Base-by-base conservation (phyloP, 1,140 invertebrate genomes). In the Holcopasites calliopsidis region DNA sequence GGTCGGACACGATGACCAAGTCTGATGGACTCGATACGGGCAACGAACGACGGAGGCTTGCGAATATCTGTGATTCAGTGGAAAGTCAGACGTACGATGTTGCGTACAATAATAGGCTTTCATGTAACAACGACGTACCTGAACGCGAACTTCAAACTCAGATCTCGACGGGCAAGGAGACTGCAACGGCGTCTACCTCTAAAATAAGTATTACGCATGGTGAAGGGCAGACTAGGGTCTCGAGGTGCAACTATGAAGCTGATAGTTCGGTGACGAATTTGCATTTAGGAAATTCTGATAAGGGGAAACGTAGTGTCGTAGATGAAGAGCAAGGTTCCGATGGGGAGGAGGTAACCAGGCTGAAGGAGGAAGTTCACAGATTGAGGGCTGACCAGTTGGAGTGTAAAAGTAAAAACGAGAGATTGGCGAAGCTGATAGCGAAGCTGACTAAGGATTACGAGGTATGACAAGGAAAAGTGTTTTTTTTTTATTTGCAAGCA, bases 391-490 rank as follows among this genome's bases (percentile, higher is more conserved):
- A 87, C 61, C 71, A 65, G 44, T 18, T 54, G 0, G 66, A 85
- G 44, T 77, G 44, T 54, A 71, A 54, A 5, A n/a, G 11, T 21
- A 10, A 71, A 7, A 91, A 89, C 49, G 60, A 81, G 57, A 89
- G 77, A 77, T 80, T 90, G 55, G 66, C 65, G 21, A 66, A 71
- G 60, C 21, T 77, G 38, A 79, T 86, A 1, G 66, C 83, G 8
- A 84, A 86, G 23, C 69, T 91, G 33, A 86, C 66, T 11, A 81
- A 84, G 35, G 81, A 89, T 80, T 86, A 80, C 26, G 82, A 91
- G 77, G 90, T 91, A 55, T 3, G 6, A 35, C 47, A 16, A 75
- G 31, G 31, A 38, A 47, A 26, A n/a, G 10, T 50, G 23, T 0
- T 66, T 66, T 11, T 21, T 76, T 65, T 26, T 76, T 47, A n/a